Evolutionary conservation across 2,113 vertebrate species (phyloP).

Genomic region (Nanorana parkeri): DNA sequence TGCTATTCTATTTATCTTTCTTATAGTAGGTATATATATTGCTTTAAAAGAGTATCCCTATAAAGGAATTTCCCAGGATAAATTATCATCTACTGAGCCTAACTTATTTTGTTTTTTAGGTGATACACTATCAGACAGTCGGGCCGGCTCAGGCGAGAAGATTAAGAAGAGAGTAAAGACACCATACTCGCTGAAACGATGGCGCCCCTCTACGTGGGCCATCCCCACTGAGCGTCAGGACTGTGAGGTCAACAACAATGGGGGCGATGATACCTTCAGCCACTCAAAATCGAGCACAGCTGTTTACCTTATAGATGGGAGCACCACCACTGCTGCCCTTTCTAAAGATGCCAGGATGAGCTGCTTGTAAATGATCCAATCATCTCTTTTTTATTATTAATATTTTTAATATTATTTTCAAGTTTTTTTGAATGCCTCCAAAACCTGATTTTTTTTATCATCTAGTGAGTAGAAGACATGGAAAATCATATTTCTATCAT

Average conservation of each 20-base stretch:
- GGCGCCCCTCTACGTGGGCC: constrained; percentile 97
- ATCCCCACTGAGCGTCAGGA: constrained; percentile 89
- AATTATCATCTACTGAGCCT: neutral
- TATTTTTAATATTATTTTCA: constrained; percentile 10
- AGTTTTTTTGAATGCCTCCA: constrained; percentile 56
- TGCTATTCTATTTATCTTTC: too few species aligned
- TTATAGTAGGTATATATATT: too few species aligned
- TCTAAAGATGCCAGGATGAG: constrained; percentile 81
- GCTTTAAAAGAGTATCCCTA: too few species aligned
- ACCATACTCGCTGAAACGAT: constrained; percentile 94
- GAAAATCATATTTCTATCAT: constrained; percentile 75
- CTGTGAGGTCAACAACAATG: constrained; percentile 83
- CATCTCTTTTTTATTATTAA: constrained; percentile 23
- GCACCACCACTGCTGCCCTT: constrained; percentile 81
- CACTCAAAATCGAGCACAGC: constrained; percentile 92
- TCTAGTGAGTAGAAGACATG: constrained; percentile 74
- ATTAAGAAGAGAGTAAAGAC: constrained; percentile 99
- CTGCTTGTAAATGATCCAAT: constrained; percentile 80
- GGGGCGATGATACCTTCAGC: constrained; percentile 67
- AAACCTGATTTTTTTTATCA: constrained; percentile 72
- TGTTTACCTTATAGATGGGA: constrained; percentile 88
- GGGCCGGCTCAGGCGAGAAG: constrained; percentile 88
- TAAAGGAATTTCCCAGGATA: neutral
- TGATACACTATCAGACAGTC: constrained; percentile 81
- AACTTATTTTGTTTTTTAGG: constrained; percentile 65